Evolutionary conservation across 2,888 invertebrate species (phyloP).

Genomic region (Eudasyphora cyanicolor): DNA sequence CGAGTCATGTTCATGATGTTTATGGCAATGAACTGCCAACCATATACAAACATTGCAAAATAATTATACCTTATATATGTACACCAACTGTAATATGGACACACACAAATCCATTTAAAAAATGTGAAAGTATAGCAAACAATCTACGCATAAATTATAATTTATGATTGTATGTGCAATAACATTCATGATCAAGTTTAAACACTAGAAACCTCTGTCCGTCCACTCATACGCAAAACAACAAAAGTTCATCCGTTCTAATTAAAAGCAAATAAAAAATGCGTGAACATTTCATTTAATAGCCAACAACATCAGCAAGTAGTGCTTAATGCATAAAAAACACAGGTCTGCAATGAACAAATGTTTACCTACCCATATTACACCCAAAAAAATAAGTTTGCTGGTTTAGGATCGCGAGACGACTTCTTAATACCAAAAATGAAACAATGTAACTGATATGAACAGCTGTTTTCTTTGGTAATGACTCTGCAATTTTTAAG

Average conservation of each 20-base stretch:
- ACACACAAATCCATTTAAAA: constrained; percentile 2
- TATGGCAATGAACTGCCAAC: constrained; percentile 38
- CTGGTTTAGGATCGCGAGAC: too few relatives aligned
- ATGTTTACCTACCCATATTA: too few relatives aligned
- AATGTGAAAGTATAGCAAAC: constrained; percentile 41
- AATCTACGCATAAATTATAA: constrained; percentile 10
- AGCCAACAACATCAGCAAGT: neutral
- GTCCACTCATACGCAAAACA: neutral
- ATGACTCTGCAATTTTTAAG: too few relatives aligned
- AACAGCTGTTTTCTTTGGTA: too few relatives aligned
- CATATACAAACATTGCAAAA: constrained; percentile 32
- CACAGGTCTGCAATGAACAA: neutral
- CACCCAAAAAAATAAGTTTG: too few relatives aligned
- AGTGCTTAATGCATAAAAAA: neutral
- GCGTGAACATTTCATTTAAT: neutral
- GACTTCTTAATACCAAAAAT: too few relatives aligned
- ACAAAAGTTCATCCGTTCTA: constrained; percentile 2
- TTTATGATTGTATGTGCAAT: constrained; percentile 20
- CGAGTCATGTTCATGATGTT: neutral
- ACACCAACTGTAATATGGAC: neutral
- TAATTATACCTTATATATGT: neutral
- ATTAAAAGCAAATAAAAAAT: neutral
- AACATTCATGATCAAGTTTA: constrained; percentile 47
- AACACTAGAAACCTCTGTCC: neutral
- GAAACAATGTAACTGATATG: too few relatives aligned